Evolutionary conservation across 2,888 invertebrate genomes (phyloP), one percentile per base, ranked within the genome.

Genomic region (Monopis laevigella): DNA sequence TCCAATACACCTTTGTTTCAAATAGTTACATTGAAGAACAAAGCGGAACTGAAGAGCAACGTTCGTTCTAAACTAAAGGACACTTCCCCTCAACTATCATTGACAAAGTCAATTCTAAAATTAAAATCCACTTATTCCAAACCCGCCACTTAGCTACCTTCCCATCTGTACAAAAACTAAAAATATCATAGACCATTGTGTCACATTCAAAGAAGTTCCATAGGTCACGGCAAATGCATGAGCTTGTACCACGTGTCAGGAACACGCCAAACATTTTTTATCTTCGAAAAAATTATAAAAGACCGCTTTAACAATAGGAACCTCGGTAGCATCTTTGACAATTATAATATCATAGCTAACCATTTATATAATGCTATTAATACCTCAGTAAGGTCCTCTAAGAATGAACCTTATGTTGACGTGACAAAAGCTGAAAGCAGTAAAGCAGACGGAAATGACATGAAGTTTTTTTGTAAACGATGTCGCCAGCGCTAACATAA

Each of bases 321-420:
- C 63, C 63, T 72, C 73, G 70, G 80, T 80, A 80, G 80, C 80
- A 78, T 80, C 80, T 80, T 80, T 78, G 77, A 80, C 78, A 80
- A 80, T 78, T 78, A 78, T 80, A 78, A 77, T 78, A 72, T 74
- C 67, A 58, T 54, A 52, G 62, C 51, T 54, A 51, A 48, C 50
- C 51, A 51, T 46, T 51, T 49, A 47, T 46, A 42, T 45, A 62
- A 62, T 50, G 59, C 48, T 58, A 62, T 69, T 68, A 67, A 58
- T 57, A 55, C 52, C 51, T 47, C 26, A 26, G 26, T 43, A 30
- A 32, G 47, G 48, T 51, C 51, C 45, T 50, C 51, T 46, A 46
- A 71, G 50, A 56, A 57, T 68, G 53, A 59, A 63, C 65, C 63
- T 52, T 69, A 71, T 59, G 48, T 39, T 45, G 48, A 55, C 54